phyloP scores from a whole-genome alignment of 2,888 invertebrate species.

The Xestia sexstrigata region DNA sequence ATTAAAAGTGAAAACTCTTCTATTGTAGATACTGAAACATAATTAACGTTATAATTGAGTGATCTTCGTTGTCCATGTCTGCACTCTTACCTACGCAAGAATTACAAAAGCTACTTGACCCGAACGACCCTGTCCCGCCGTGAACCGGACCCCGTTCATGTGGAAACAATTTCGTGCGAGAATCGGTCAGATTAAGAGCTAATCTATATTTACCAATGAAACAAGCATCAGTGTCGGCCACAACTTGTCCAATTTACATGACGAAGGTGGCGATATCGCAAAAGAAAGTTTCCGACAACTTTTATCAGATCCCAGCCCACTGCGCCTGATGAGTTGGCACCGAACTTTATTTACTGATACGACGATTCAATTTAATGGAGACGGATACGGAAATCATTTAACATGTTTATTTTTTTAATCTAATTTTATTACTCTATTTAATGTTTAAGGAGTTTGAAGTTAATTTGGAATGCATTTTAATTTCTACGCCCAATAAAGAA shows the following conservation, averaged over 20 bases:
- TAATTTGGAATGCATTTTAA: conserved; percentile 1
- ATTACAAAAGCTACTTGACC: conserved; percentile 69
- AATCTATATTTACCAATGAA: conserved; percentile 87
- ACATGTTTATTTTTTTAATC: conserved; percentile 28
- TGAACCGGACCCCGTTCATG: conserved; percentile 67
- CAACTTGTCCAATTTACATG: conserved; percentile 90
- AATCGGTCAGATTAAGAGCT: conserved; percentile 83
- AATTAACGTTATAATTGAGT: conserved; percentile 51
- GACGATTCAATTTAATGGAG: conserved; percentile 79
- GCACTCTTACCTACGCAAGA: conserved; percentile 47
- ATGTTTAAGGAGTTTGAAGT: background rate
- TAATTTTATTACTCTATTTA: background rate
- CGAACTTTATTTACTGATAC: conserved; percentile 88
- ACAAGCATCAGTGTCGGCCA: conserved; percentile 83
- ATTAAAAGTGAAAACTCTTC: conserved; percentile 3
- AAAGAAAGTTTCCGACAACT: conserved; percentile 88
- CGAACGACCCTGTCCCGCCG: conserved; percentile 58
- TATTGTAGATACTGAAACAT: conserved; percentile 16
- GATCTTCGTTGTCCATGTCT: conserved; percentile 32
- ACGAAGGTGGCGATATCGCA: conserved; percentile 89
- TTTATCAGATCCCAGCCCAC: conserved; percentile 88
- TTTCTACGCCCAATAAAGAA: conserved; percentile 13
- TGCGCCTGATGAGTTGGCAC: conserved; percentile 89
- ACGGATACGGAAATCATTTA: conserved; percentile 70
- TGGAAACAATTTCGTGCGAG: conserved; percentile 80